A percentile compares a stretch with the other conserved stretches of the same genome.
These are phyloP conservation scores for Dasysyrphus albostriatus DNA, from an alignment of 2,888 invertebrate genomes.

Conservation along the genomic window DNA sequence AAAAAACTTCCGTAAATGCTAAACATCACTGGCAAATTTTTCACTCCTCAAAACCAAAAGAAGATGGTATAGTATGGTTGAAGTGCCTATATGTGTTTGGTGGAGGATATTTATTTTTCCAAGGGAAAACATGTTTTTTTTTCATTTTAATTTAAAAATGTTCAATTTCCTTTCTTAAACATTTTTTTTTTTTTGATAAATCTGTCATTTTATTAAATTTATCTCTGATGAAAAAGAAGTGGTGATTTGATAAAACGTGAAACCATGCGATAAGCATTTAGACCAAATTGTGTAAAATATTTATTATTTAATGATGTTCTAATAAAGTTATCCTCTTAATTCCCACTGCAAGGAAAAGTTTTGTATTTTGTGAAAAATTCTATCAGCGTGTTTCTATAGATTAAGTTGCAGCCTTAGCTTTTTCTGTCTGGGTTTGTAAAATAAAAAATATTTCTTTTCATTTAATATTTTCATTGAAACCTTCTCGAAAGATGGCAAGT, in stretches of 20 bases:
- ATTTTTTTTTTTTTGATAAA: background rate
- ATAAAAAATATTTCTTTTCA: too few relatives aligned
- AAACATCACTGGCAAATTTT: background rate
- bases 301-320: background rate
- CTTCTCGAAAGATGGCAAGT: too few relatives aligned
- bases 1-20: too few relatives aligned
- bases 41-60: background rate
- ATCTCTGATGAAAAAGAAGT: background rate
- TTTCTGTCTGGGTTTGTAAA: too few relatives aligned
- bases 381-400: too few relatives aligned
- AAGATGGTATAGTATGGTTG: too few relatives aligned
- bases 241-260: background rate
- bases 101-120: background rate
- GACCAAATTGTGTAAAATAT: background rate
- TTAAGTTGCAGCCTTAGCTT: too few relatives aligned
- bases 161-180: background rate
- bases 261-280: background rate
- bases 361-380: too few relatives aligned
- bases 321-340: too few relatives aligned
- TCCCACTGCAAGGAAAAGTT: too few relatives aligned
- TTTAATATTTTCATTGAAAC: too few relatives aligned
- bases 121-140: background rate
- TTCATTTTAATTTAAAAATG: background rate
- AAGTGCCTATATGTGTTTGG: background rate
- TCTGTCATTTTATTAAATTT: background rate